phyloP scores from a whole-genome alignment of 2,113 vertebrate genomes.

The Tachysurus fulvidraco region DNA sequence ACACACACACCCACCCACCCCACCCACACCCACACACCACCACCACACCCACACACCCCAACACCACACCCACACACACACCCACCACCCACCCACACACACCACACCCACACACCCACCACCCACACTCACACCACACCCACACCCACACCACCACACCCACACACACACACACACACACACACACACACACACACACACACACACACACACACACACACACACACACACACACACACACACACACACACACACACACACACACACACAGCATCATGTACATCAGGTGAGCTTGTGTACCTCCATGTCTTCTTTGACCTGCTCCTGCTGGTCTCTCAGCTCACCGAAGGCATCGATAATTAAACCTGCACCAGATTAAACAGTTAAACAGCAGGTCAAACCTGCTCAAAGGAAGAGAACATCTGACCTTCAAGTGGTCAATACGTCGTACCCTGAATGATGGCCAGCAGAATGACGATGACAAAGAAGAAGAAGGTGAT shows the following conservation, averaged over 20 bases:
- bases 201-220: not conserved
- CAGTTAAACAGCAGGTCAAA: not conserved
- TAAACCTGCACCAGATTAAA: constrained; percentile 38
- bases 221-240: not conserved
- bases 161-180: not conserved
- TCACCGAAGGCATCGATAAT: constrained; percentile 56
- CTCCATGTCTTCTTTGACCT: constrained; percentile 57
- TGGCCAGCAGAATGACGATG: constrained; percentile 90
- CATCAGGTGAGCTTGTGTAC: not conserved
- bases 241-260: no score
- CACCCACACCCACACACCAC: not conserved
- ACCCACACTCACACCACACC: no score
- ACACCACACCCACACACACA: not conserved
- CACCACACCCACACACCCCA: not conserved
- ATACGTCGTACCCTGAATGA: constrained; percentile 83
- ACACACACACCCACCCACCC: not conserved
- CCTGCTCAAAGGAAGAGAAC: not conserved
- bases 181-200: not conserved
- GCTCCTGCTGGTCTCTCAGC: constrained; percentile 55
- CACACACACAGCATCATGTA: not conserved
- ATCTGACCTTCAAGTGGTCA: not conserved
- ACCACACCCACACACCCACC: not conserved
- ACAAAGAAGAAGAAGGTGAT: constrained; percentile 97
- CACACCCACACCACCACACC: not conserved
- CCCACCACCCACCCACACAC: not conserved